phyloP scores from a whole-genome alignment of 2,888 invertebrate genomes.

The Diaphora mendica region DNA sequence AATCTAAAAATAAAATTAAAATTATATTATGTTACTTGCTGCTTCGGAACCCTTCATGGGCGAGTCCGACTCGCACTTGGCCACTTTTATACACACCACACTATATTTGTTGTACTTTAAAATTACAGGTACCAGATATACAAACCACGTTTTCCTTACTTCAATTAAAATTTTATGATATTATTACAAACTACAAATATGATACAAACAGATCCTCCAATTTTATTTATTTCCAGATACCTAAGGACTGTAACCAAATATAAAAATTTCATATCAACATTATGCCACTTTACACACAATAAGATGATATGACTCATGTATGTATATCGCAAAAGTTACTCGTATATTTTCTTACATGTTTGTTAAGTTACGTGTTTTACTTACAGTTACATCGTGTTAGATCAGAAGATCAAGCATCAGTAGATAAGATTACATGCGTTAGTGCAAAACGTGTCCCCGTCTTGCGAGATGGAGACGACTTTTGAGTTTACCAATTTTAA shows the following conservation, averaged over 20 bases:
- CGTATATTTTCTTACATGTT: background rate
- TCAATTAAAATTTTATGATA: too few species aligned
- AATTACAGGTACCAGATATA: background rate
- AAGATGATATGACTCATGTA: background rate
- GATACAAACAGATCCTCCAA: too few species aligned
- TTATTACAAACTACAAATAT: too few species aligned
- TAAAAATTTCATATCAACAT: background rate
- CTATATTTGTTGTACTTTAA: background rate
- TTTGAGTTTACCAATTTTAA: background rate
- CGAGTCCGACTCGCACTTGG: too few species aligned
- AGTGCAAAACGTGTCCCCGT: background rate
- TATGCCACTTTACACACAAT: background rate
- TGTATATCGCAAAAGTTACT: background rate
- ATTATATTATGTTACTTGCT: too few species aligned
- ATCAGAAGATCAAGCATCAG: background rate
- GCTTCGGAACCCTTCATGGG: too few species aligned
- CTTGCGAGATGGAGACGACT: background rate
- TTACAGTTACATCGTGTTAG: background rate
- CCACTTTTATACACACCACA: too few species aligned
- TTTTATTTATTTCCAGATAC: too few species aligned
- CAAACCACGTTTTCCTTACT: too few species aligned
- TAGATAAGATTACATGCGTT: conserved; percentile 4
- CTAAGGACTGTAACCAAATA: too few species aligned
- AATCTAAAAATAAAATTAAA: too few species aligned
- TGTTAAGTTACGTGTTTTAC: background rate